phyloP scores from a whole-genome alignment of 2,113 vertebrate species.

The Plestiodon gilberti region DNA sequence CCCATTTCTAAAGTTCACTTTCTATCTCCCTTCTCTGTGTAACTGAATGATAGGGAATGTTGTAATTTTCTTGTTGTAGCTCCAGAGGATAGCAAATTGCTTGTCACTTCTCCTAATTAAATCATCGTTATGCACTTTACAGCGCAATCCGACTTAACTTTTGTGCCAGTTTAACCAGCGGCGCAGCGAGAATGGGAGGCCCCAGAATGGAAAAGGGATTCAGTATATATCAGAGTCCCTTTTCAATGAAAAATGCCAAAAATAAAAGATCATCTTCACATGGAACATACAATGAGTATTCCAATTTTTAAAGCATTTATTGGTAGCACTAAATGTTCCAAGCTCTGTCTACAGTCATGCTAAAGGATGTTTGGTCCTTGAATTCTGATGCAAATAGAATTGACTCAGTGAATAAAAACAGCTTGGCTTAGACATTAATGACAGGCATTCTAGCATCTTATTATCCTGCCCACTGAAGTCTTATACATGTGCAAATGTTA shows the following conservation, averaged over 20 bases:
- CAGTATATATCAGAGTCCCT: too few relatives aligned
- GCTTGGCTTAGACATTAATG: not conserved
- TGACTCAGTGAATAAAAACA: slow-evolving; percentile 11
- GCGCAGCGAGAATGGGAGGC: too few relatives aligned
- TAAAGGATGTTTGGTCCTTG: slow-evolving; percentile 23
- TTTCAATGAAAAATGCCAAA: not conserved
- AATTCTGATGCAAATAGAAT: slow-evolving; percentile 17
- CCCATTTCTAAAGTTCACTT: not conserved
- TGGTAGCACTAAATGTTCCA: slow-evolving; percentile 4
- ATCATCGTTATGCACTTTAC: not conserved
- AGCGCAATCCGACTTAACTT: too few relatives aligned
- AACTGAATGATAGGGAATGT: not conserved
- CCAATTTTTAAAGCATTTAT: not conserved
- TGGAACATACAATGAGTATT: not conserved
- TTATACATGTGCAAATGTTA: not conserved
- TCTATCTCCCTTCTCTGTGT: not conserved
- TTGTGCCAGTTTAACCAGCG: too few relatives aligned
- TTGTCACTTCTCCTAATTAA: slow-evolving; percentile 1
- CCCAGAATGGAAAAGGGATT: too few relatives aligned
- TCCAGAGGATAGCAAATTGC: not conserved
- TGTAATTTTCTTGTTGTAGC: not conserved
- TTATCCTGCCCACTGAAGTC: not conserved
- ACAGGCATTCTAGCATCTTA: not conserved
- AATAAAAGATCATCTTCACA: not conserved
- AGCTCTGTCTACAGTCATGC: not conserved